Percentiles rank a stretch among this genome's conserved stretches.
Conservation (phyloP, 2,113 vertebrate species). For the Hemibagrus wyckioides region DNA sequence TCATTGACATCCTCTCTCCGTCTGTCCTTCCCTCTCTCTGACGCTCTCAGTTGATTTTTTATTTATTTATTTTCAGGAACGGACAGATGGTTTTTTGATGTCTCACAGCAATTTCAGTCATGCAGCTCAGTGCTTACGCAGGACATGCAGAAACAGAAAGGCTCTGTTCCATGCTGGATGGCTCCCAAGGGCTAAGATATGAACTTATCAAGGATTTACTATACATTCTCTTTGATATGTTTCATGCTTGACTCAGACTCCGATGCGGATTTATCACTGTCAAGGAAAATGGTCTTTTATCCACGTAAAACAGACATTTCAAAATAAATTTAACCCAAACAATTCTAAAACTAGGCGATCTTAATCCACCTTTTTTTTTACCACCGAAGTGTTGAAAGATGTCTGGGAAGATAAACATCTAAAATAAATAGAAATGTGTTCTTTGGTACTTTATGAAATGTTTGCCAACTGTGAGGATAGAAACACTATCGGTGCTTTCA, state of each 20-base stretch:
- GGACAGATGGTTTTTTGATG: slow-evolving; percentile 40
- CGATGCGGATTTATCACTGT: neutral
- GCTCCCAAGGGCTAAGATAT: slow-evolving; percentile 22
- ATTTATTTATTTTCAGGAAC: slow-evolving; percentile 34
- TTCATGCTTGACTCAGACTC: neutral
- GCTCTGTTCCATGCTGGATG: slow-evolving; percentile 9
- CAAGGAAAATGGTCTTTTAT: neutral
- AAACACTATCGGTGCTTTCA: neutral
- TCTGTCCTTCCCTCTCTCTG: neutral
- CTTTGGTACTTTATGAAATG: neutral
- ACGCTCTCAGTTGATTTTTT: neutral
- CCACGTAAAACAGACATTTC: neutral
- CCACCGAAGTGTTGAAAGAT: neutral
- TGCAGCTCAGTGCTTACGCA: slow-evolving; percentile 31
- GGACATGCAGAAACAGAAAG: slow-evolving; percentile 19
- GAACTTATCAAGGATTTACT: slow-evolving; percentile 34
- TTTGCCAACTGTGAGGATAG: neutral
- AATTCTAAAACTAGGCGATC: neutral
- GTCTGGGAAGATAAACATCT: neutral
- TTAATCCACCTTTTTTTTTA: neutral
- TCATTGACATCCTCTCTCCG: neutral
- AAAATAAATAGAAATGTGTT: neutral
- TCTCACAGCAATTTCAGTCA: slow-evolving; percentile 31
- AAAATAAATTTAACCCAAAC: too few relatives aligned
- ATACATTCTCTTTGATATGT: slow-evolving; percentile 9